Conservation (phyloP, 2,113 vertebrate species). For the Calyptomena viridis region DNA sequence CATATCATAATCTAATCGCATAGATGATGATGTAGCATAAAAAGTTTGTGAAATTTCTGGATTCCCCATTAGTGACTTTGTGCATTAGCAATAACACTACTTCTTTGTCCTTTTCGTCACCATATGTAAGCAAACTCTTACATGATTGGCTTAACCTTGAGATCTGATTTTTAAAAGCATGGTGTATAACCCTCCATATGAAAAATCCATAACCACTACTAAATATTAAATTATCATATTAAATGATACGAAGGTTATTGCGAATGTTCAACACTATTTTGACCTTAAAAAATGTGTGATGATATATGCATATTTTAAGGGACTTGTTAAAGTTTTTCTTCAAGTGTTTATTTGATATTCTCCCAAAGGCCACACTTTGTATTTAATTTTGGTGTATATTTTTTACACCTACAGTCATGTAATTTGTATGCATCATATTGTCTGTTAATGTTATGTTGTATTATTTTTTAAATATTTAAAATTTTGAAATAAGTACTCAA, state of each 20-base stretch:
- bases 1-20: not conserved
- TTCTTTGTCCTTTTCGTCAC: not conserved
- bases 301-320: rapidly evolving
- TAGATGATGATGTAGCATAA: not conserved
- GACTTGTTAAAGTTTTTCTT: not conserved
- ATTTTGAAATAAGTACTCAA: not conserved
- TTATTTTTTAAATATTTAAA: not conserved
- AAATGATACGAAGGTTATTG: not conserved
- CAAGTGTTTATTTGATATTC: not conserved
- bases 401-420: not conserved
- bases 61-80: not conserved
- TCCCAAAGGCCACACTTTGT: not conserved
- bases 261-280: not conserved
- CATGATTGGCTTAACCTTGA: not conserved
- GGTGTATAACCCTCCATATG: not conserved
- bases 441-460: not conserved
- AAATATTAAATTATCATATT: no score
- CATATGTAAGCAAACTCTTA: not conserved
- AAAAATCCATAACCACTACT: not conserved
- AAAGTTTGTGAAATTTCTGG: not conserved
- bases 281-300: not conserved
- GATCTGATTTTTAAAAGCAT: not conserved
- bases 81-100: not conserved
- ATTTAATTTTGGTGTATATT: not conserved
- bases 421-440: not conserved